Evolutionary conservation across 2,888 invertebrate species (phyloP), one percentile per base, ranked within the genome.

Genomic region (Empis stercorea): DNA sequence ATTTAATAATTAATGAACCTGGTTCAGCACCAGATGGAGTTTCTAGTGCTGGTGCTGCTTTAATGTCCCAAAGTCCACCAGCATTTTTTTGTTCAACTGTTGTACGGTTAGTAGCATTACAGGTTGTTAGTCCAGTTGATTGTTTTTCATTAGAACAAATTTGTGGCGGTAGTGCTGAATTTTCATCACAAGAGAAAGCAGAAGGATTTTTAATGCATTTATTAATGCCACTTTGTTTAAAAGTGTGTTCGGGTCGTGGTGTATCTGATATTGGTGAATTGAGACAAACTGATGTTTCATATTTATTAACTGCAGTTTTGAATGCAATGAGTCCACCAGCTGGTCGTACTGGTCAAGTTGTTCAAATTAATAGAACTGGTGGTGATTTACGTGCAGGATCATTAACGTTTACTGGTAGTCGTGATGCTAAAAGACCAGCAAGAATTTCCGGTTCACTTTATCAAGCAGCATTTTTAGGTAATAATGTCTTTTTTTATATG

Each of bases 181-280:
- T 95, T 62, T 82, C 86, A 17, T 81, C 85, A 4, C 84, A 87
- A 61, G 94, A 95, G 59, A 87, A 94, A 67, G 88, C 93, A 10
- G 95, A 97, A 71, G 91, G 92, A 59, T 86, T 95, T 74, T 78
- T 99, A 43, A 85, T 97, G 77, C 96, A 97, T 73, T 75, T 99
- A 52, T 79, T 99, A 52, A 87, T 99, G 77, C 99, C 99, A 1
- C 74, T 99, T 49, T 95, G 96, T 68, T 75, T 99, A 55, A 76
- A 95, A 56, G 92, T 96, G 27, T 96, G 96, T 16, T 91, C 91
- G 60, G 95, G 96, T 3, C 76, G 94, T 47, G 92, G 91, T 77
- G 95, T 75, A 69, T 52, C 71, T 85, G 94, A 95, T 64, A 85
- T 91, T 36, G 88, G 93, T 1, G 84, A 86, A 56, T 78, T 99